Conservation (phyloP, 2,888 invertebrate genomes). For the Gibbula magus region DNA sequence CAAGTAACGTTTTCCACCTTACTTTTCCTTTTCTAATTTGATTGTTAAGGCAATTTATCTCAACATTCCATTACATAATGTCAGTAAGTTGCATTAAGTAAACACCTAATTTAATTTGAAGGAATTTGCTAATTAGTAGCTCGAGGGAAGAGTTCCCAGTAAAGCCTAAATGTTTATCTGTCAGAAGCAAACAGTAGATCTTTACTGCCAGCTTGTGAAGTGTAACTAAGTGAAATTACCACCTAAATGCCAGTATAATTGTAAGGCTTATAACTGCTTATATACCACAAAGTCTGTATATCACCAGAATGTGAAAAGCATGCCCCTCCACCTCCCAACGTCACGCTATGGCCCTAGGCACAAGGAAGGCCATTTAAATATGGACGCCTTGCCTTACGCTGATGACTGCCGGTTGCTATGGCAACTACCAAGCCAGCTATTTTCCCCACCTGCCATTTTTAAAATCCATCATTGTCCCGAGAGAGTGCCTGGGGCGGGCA, state of each 20-base stretch:
- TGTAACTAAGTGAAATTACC: no score
- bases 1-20: no score
- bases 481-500: background rate
- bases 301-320: background rate
- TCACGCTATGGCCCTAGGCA: background rate
- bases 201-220: no score
- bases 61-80: background rate
- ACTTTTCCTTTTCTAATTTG: background rate
- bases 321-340: background rate
- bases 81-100: background rate
- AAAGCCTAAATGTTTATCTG: no score
- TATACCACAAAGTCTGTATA: background rate
- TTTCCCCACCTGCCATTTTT: slow-evolving; percentile 25
- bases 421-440: slow-evolving; percentile 31
- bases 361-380: background rate
- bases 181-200: no score
- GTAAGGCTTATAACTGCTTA: background rate
- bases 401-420: slow-evolving; percentile 25
- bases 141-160: no score
- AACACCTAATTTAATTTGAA: background rate
- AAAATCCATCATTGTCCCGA: slow-evolving; percentile 22
- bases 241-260: no score
- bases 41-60: background rate
- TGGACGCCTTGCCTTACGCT: background rate
- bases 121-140: background rate